Evolutionary conservation across 2,888 invertebrate genomes (phyloP), one percentile per base, ranked within the genome.

Genomic region (Yponomeuta malinellus): DNA sequence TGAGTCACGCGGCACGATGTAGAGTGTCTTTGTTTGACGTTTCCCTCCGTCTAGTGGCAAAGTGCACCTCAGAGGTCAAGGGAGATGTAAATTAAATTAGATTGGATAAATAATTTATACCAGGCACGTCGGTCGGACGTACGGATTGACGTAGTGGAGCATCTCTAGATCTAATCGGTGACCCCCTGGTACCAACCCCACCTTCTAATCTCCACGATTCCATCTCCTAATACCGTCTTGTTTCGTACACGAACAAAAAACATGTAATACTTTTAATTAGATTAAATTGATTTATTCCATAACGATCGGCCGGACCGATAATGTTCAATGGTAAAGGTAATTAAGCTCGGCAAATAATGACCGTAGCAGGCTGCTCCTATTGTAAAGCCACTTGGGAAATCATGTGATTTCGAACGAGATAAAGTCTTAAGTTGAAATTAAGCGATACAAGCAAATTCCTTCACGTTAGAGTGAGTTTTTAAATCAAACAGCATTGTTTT

Each of bases 201-300:
- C 87, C 86, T 85, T 77, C 77, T 81, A 83, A 91, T 90, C 90
- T 89, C 78, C 83, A 86, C 86, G 86, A 86, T 83, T 85, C 79
- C 84, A 91, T 92, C 91, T 90, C 79, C 83, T 90, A 88, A 90
- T 88, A 87, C 86, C 85, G 84, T 87, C 90, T 91, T 89, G 89
- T 90, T 89, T 88, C 86, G 85, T 81, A 86, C 80, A 79, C 81
- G 85, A 83, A 89, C 88, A 90, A 91, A 91, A 91, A 90, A 90
- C 84, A 87, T 89, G 90, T 89, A 90, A 90, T 88, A 89, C 89
- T 89, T 91, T 92, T 92, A 92, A 92, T 92, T 92, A 92, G 89
- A 91, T 91, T 91, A 90, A 89, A 91, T 91, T 90, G 90, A 90
- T 90, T 91, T 89, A 89, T 87, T 87, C 85, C 83, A 81, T 88